A percentile compares a stretch with the other conserved stretches of the same genome.
phyloP scores from a whole-genome alignment of 2,888 invertebrate species.

The Leptinotarsa peninsularis region DNA sequence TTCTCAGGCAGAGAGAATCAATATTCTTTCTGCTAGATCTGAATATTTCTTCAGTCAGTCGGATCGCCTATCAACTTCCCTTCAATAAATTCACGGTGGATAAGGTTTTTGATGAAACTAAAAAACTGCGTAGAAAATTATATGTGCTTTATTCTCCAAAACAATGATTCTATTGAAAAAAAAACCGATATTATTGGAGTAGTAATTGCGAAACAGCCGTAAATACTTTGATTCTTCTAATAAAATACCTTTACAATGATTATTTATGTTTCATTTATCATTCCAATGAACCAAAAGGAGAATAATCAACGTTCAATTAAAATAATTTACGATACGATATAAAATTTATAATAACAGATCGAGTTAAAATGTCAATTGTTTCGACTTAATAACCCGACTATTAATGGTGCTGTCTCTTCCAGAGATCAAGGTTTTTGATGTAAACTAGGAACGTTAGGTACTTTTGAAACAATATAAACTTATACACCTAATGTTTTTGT shows the following conservation, averaged over 20 bases:
- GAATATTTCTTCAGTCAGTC: too few species aligned
- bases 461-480: not conserved
- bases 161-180: too few species aligned
- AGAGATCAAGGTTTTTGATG: not conserved
- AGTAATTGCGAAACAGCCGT: not conserved
- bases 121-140: too few species aligned
- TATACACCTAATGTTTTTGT: not conserved
- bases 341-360: not conserved
- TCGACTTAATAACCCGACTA: not conserved
- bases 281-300: not conserved
- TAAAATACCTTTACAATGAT: not conserved
- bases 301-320: not conserved
- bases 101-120: too few species aligned
- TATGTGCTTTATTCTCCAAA: too few species aligned
- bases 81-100: too few species aligned
- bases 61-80: too few species aligned
- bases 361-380: not conserved
- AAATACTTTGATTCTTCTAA: not conserved
- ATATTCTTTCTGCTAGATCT: too few species aligned
- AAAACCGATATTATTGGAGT: not conserved
- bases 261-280: not conserved
- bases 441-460: not conserved
- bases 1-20: too few species aligned
- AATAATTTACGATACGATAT: not conserved
- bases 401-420: not conserved